Evolutionary conservation across 2,888 invertebrate genomes (phyloP).

Genomic region (Molanna angustata): DNA sequence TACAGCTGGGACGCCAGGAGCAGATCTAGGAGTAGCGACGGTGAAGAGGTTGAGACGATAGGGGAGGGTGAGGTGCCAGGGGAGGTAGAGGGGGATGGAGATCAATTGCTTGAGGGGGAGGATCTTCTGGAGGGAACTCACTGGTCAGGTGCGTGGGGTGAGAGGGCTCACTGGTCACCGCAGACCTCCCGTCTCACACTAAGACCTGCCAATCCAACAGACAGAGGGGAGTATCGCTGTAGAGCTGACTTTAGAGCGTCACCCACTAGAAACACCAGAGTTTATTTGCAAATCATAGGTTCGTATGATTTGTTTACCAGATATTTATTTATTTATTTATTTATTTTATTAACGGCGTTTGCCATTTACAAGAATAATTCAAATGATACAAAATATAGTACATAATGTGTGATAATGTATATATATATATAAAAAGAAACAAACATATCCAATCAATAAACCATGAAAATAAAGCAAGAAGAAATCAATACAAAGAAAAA

Average conservation of each 20-base stretch:
- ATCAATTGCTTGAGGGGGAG: slow-evolving; percentile 32
- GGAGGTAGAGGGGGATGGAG: slow-evolving; percentile 32
- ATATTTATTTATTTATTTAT: too few species aligned
- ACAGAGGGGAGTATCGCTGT: slow-evolving; percentile 77
- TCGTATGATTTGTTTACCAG: too few species aligned
- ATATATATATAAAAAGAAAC: too few species aligned
- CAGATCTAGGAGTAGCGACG: slow-evolving; percentile 35
- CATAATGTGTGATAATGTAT: too few species aligned
- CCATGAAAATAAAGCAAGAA: too few species aligned
- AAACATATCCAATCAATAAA: too few species aligned
- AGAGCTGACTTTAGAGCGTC: slow-evolving; percentile 78
- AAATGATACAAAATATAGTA: too few species aligned
- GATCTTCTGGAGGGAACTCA: slow-evolving; percentile 40
- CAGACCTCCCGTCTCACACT: slow-evolving; percentile 61
- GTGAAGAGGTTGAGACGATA: slow-evolving; percentile 27
- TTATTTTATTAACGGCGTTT: too few species aligned
- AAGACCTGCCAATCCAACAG: slow-evolving; percentile 65
- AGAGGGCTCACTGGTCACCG: slow-evolving; percentile 26
- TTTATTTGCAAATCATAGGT: slow-evolving; percentile 74
- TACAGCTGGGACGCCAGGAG: slow-evolving; percentile 67
- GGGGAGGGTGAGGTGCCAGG: slow-evolving; percentile 13
- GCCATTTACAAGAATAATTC: too few species aligned
- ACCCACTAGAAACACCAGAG: slow-evolving; percentile 73
- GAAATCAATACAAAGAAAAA: too few species aligned
- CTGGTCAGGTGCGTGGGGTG: slow-evolving; percentile 26